A percentile compares a stretch with the other conserved stretches of the same genome.
phyloP scores from a whole-genome alignment of 2,797 vertebrate genomes.

The Myoxocephalus aenaeus region DNA sequence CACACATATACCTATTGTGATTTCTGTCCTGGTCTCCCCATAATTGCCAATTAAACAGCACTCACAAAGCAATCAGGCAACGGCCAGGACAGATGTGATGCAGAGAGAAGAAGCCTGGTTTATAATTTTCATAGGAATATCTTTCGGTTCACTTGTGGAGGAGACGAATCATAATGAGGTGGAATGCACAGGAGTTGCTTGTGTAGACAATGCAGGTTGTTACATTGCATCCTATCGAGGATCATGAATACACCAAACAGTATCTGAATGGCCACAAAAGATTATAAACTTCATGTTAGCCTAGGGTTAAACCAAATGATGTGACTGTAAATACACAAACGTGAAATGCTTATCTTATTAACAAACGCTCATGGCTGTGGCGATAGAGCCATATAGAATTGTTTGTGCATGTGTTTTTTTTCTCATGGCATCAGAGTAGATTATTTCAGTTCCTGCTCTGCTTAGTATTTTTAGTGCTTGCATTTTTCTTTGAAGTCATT shows the following conservation, averaged over 20 bases:
- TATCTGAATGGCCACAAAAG: slow-evolving; percentile 34
- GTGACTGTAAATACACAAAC: slow-evolving; percentile 5
- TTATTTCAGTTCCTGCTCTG: slow-evolving; percentile 49
- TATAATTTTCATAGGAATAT: slow-evolving; percentile 73
- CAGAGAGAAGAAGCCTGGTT: slow-evolving; percentile 75
- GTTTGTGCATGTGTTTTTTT: slow-evolving; percentile 24
- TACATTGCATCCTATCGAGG: slow-evolving; percentile 23
- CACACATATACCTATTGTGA: slow-evolving; percentile 67
- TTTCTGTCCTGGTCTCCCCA: slow-evolving; percentile 70
- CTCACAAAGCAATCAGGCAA: slow-evolving; percentile 83
- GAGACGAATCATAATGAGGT: slow-evolving; percentile 73
- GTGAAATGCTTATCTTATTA: slow-evolving; percentile 37
- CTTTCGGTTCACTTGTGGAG: slow-evolving; percentile 66
- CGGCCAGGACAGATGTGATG: slow-evolving; percentile 72
- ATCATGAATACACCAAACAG: slow-evolving; percentile 13
- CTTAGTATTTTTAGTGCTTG: slow-evolving; percentile 67
- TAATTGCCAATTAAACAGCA: slow-evolving; percentile 87
- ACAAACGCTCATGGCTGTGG: slow-evolving; percentile 2
- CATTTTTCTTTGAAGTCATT: slow-evolving; percentile 80
- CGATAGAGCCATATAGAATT: slow-evolving; percentile 10
- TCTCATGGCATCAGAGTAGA: slow-evolving; percentile 27
- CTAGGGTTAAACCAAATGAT: slow-evolving; percentile 2
- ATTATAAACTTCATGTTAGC: slow-evolving; percentile 18
- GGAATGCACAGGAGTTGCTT: slow-evolving; percentile 28
- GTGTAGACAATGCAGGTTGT: slow-evolving; percentile 29